Conservation (phyloP, 2,797 vertebrate species). For the Mormyrops attenuatus region DNA sequence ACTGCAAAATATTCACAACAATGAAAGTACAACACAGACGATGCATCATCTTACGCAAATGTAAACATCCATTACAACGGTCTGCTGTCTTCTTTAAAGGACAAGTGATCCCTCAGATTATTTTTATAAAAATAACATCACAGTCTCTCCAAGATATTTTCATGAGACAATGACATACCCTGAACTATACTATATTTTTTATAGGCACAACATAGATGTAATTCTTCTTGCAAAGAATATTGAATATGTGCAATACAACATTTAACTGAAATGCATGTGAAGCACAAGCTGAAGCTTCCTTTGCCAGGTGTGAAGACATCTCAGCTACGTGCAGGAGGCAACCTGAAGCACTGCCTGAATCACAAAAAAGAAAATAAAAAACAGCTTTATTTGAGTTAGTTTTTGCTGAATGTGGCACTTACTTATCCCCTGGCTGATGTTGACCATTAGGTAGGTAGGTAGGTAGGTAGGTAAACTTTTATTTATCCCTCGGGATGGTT, state of each 20-base stretch:
- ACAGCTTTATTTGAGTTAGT: too few species aligned
- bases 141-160: not conserved
- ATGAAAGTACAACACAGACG: not conserved
- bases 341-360: not conserved
- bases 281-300: not conserved
- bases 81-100: not conserved
- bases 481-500: too few species aligned
- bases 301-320: not conserved
- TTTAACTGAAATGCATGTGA: not conserved
- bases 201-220: not conserved
- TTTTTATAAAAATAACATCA: not conserved
- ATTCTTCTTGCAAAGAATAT: not conserved
- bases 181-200: not conserved
- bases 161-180: not conserved
- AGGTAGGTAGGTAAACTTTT: too few species aligned
- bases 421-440: not conserved
- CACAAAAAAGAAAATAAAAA: not conserved
- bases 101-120: not conserved
- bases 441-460: too few species aligned
- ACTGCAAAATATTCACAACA: not conserved
- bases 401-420: not conserved
- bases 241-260: not conserved
- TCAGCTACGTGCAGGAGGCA: not conserved
- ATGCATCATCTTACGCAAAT: not conserved
- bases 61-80: not conserved